Evolutionary conservation across 2,797 vertebrate genomes (phyloP).

Genomic region (Bradypus variegatus): DNA sequence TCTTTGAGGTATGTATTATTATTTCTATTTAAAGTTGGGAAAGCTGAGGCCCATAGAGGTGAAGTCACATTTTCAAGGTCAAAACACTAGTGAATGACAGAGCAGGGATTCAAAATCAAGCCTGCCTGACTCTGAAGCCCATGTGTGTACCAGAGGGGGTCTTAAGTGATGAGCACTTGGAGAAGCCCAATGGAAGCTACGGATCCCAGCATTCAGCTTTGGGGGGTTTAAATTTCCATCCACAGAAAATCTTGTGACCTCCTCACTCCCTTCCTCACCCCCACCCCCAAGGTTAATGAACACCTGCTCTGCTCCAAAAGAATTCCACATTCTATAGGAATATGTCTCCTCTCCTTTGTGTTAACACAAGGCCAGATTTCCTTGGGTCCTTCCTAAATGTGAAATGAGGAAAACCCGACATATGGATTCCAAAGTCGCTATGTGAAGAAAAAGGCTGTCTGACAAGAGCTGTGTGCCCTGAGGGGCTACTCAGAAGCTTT

Average conservation of each 20-base stretch:
- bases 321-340: not conserved
- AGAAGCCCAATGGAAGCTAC: not conserved
- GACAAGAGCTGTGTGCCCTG: not conserved
- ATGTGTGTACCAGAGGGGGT: not conserved
- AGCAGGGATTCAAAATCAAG: not conserved
- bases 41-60: not conserved
- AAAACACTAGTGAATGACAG: not conserved
- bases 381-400: not conserved
- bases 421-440: not conserved
- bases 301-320: not conserved
- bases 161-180: not conserved
- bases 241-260: not conserved
- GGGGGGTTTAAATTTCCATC: not conserved
- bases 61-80: not conserved
- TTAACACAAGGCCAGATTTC: not conserved
- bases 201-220: not conserved
- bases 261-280: too few relatives aligned
- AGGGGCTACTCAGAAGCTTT: not conserved
- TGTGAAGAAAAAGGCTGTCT: not conserved
- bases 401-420: not conserved
- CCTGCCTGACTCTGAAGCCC: not conserved
- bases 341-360: not conserved
- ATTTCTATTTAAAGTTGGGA: not conserved
- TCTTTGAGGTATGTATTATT: not conserved
- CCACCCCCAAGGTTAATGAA: not conserved